Percentiles rank a stretch among this genome's conserved stretches.
phyloP scores from a whole-genome alignment of 2,797 vertebrate genomes.

The Clarias laeviceps region DNA sequence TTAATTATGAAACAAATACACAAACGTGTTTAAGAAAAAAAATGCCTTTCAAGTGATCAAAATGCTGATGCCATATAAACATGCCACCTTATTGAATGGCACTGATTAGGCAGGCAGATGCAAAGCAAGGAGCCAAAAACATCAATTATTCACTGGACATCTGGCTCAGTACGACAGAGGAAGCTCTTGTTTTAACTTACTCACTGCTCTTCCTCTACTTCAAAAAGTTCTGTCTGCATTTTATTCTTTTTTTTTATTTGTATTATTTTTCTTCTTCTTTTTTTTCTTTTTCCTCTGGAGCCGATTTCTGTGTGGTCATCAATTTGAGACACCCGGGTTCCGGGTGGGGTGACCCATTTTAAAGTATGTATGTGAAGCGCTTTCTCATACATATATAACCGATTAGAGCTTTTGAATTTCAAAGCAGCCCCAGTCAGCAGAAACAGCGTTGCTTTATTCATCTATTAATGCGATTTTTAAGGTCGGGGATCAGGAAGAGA shows the following conservation, averaged over 20 bases:
- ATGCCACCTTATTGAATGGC: constrained; percentile 44
- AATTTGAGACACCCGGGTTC: constrained; percentile 22
- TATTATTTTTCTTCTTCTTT: neutral
- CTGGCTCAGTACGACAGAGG: constrained; percentile 43
- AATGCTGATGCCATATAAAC: constrained; percentile 50
- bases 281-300: neutral
- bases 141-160: constrained; percentile 55
- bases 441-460: constrained; percentile 49
- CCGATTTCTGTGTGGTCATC: constrained; percentile 26
- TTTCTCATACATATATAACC: constrained; percentile 41
- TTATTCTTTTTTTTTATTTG: neutral
- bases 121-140: constrained; percentile 50
- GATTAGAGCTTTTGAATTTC: constrained; percentile 56
- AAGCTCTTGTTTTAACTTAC: constrained; percentile 43
- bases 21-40: constrained; percentile 1
- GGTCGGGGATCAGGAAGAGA: constrained; percentile 49
- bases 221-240: constrained; percentile 16
- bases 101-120: constrained; percentile 49
- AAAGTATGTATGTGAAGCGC: constrained; percentile 37
- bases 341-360: constrained; percentile 45
- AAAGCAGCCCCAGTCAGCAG: constrained; percentile 58
- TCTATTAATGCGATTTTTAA: constrained; percentile 55
- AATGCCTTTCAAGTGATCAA: constrained; percentile 44
- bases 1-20: neutral
- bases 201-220: constrained; percentile 35